Evolutionary conservation across 2,888 invertebrate genomes (phyloP).

Genomic region (Drosophila rubida): DNA sequence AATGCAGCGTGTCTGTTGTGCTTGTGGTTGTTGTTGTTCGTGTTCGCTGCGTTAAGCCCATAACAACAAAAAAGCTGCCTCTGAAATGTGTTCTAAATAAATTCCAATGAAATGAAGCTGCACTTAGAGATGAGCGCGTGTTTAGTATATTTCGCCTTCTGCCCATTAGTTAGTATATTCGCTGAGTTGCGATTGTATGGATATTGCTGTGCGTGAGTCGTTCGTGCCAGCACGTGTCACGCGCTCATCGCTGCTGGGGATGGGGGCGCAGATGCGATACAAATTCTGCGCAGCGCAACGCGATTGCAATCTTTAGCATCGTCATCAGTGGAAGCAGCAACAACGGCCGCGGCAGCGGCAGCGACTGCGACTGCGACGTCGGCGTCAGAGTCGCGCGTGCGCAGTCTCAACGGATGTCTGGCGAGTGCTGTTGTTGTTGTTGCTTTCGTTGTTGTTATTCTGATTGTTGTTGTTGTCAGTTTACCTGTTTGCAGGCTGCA

Average conservation of each 20-base stretch:
- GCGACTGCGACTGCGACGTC: conserved; percentile 34
- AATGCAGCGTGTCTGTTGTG: conserved; percentile 69
- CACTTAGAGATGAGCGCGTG: conserved; percentile 28
- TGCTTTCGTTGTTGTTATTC: no score
- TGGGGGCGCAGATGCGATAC: conserved; percentile 72
- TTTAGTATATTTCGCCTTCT: not conserved
- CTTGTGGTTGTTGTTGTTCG: conserved; percentile 19
- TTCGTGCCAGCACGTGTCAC: conserved; percentile 26
- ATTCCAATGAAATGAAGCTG: conserved; percentile 79
- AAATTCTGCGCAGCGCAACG: conserved; percentile 77
- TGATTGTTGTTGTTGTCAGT: conserved; percentile 42
- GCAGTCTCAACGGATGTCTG: conserved; percentile 77
- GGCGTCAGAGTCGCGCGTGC: conserved; percentile 78
- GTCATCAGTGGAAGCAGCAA: conserved; percentile 63
- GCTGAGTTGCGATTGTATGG: not conserved
- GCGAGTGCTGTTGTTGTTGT: conserved; percentile 48
- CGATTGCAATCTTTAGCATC: conserved; percentile 81
- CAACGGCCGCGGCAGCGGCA: conserved; percentile 34
- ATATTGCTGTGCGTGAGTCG: not conserved
- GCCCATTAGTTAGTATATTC: not conserved
- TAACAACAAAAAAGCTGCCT: conserved; percentile 44
- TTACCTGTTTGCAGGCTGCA: conserved; percentile 70
- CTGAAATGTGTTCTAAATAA: conserved; percentile 83
- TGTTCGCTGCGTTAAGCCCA: conserved; percentile 48
- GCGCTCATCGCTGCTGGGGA: conserved; percentile 32